Conservation (phyloP, 2,113 vertebrate species). For the Neofelis nebulosa region DNA sequence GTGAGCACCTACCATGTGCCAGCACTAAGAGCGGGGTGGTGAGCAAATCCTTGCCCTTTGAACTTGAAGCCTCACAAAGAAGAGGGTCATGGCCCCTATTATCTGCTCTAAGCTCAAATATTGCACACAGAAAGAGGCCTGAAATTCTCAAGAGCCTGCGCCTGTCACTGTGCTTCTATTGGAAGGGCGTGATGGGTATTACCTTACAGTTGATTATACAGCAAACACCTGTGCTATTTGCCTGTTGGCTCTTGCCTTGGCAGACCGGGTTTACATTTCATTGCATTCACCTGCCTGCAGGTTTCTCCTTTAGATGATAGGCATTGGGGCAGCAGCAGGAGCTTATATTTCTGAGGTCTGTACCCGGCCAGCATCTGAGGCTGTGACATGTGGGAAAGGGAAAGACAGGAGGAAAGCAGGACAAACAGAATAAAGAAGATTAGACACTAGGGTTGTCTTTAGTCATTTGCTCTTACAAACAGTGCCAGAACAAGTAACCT, state of each 20-base stretch:
- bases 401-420: not conserved
- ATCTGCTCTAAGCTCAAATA: not conserved
- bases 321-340: not conserved
- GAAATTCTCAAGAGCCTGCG: fast-evolving
- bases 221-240: not conserved
- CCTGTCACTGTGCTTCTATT: not conserved
- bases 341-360: not conserved
- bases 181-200: not conserved
- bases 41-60: not conserved
- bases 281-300: fast-evolving
- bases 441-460: not conserved
- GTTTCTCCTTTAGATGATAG: not conserved
- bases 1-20: not conserved
- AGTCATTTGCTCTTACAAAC: not conserved
- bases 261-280: fast-evolving
- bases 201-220: fast-evolving
- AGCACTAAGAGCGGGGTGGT: not conserved
- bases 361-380: not conserved
- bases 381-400: too few species aligned
- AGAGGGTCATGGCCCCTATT: not conserved
- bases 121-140: not conserved
- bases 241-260: not conserved
- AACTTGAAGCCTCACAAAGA: not conserved
- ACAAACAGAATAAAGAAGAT: not conserved
- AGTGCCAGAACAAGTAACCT: not conserved